Percentiles rank a stretch among this genome's conserved stretches.
phyloP scores from a whole-genome alignment of 2,797 vertebrate genomes.

The Tragopan temminckii region DNA sequence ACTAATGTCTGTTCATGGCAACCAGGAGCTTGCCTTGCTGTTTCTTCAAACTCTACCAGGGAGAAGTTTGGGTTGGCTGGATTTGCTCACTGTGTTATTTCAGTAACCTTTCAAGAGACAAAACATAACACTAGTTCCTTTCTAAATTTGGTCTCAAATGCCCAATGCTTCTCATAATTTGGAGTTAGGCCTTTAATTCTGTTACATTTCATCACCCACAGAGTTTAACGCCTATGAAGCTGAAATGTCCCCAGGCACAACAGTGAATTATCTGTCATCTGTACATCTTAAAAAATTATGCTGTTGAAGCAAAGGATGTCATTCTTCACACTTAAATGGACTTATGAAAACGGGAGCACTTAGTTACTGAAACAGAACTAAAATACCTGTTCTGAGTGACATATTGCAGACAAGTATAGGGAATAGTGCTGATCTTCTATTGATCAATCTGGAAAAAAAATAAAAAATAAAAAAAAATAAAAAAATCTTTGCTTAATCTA shows the following conservation, averaged over 20 bases:
- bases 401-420: neutral
- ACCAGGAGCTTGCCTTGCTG: neutral
- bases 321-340: neutral
- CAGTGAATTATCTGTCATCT: neutral
- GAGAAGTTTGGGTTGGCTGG: neutral
- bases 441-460: neutral
- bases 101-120: neutral
- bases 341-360: neutral
- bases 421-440: neutral
- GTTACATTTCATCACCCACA: neutral
- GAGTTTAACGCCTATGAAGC: neutral
- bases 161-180: neutral
- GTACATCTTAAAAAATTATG: neutral
- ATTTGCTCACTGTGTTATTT: neutral
- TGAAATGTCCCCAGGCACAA: neutral
- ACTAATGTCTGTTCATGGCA: neutral
- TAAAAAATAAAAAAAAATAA: neutral
- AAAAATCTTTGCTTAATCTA: neutral
- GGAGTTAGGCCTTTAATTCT: neutral
- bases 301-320: neutral
- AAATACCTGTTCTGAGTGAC: neutral
- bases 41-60: neutral
- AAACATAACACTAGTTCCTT: neutral
- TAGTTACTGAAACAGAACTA: conserved; percentile 8
- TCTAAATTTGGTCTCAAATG: neutral